These are phyloP conservation scores for Epistrophe eligans DNA, from an alignment of 2,888 invertebrate genomes.

Conservation along the genomic window DNA sequence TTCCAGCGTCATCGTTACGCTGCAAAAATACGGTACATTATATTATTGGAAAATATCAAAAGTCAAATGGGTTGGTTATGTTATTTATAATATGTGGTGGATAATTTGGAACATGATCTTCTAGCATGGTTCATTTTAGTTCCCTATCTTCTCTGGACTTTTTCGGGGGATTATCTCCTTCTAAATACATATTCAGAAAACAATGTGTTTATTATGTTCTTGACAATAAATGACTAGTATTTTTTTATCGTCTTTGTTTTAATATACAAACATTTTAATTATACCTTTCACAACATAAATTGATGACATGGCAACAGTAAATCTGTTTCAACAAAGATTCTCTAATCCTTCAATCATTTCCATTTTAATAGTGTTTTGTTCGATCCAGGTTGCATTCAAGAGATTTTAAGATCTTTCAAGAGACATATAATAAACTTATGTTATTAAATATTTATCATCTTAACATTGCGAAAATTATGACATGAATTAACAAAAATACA, in stretches of 20 bases:
- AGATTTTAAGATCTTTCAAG: too few relatives aligned
- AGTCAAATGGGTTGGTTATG: constrained; percentile 33
- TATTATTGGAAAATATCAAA: constrained; percentile 39
- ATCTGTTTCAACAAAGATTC: not conserved
- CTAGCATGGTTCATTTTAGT: not conserved
- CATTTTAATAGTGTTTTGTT: too few relatives aligned
- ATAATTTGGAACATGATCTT: constrained; percentile 59
- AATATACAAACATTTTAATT: not conserved
- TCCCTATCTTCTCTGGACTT: not conserved
- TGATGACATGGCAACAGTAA: not conserved
- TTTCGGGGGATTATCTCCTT: constrained; percentile 56
- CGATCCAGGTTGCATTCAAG: too few relatives aligned
- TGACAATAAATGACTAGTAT: constrained; percentile 3
- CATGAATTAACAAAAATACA: too few relatives aligned
- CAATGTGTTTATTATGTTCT: constrained; percentile 33
- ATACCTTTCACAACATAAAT: not conserved
- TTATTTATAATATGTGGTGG: not conserved
- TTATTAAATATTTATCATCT: too few relatives aligned
- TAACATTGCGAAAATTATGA: too few relatives aligned
- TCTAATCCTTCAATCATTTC: accelerated
- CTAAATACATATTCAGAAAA: constrained; percentile 3
- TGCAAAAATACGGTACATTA: not conserved
- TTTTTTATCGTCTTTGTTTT: not conserved
- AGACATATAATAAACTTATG: too few relatives aligned
- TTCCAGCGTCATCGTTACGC: not conserved